These are phyloP conservation scores for Tupiocoris notatus DNA, from an alignment of 2,888 invertebrate genomes.

Conservation along the genomic window DNA sequence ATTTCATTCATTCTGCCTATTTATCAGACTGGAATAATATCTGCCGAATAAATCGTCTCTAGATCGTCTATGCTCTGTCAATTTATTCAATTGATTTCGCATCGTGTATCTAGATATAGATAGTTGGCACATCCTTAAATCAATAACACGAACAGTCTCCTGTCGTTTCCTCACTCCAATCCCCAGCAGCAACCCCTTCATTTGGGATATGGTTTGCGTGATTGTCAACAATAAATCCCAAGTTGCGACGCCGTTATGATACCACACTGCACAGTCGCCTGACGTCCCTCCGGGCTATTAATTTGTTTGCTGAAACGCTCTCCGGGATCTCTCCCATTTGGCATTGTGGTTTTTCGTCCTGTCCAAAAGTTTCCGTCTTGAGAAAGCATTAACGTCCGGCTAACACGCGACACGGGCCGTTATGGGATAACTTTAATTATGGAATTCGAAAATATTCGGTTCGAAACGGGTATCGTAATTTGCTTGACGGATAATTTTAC, in stretches of 20 bases:
- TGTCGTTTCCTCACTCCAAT: constrained; percentile 18
- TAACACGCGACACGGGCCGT: constrained; percentile 8
- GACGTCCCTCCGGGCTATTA: constrained; percentile 30
- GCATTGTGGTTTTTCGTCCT: constrained; percentile 39
- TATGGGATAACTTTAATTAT: constrained; percentile 22
- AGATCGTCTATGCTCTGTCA: no score
- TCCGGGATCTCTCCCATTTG: constrained; percentile 26
- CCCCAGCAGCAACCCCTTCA: background rate
- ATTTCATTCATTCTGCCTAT: no score
- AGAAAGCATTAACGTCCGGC: constrained; percentile 1
- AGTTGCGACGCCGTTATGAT: constrained; percentile 30
- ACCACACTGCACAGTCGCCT: constrained; percentile 25
- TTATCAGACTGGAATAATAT: no score
- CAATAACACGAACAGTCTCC: constrained; percentile 37
- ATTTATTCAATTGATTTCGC: no score
- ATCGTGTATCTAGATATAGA: no score
- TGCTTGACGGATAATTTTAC: no score
- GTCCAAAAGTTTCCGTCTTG: constrained; percentile 39
- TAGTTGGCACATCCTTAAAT: no score
- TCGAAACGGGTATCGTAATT: no score
- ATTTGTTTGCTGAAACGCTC: constrained; percentile 42
- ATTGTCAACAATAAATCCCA: constrained; percentile 30
- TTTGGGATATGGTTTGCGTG: constrained; percentile 17
- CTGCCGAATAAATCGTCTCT: no score
- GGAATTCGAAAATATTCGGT: background rate